phyloP scores from a whole-genome alignment of 1,140 invertebrate species.

The Scaptomyza hsui region DNA sequence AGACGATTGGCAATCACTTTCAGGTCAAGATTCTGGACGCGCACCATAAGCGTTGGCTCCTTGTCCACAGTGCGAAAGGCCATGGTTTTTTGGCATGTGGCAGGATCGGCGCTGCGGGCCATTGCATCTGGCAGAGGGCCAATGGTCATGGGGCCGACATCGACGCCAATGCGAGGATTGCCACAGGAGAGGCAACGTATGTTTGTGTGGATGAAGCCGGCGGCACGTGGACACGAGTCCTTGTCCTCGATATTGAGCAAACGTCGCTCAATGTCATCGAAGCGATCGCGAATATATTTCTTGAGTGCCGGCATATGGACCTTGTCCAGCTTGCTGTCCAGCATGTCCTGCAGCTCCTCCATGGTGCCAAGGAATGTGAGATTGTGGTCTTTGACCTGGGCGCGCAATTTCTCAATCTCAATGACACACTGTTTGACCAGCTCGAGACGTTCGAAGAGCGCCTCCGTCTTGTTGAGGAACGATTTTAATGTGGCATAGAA shows the following conservation, averaged over 20 bases:
- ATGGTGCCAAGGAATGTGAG: constrained; percentile 69
- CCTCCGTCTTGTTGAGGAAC: constrained; percentile 53
- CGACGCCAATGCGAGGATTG: constrained; percentile 52
- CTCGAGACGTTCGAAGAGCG: constrained; percentile 54
- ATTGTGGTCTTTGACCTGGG: constrained; percentile 61
- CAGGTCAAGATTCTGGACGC: constrained; percentile 61
- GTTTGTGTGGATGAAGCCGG: constrained; percentile 59
- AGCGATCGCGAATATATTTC: constrained; percentile 74
- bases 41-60: constrained; percentile 66
- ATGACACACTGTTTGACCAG: constrained; percentile 65
- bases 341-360: constrained; percentile 82
- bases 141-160: constrained; percentile 49
- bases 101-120: not conserved
- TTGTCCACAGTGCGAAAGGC: constrained; percentile 54
- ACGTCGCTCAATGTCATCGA: constrained; percentile 57
- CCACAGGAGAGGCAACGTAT: constrained; percentile 62
- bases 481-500: constrained; percentile 53
- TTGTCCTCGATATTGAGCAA: constrained; percentile 56
- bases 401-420: constrained; percentile 65
- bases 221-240: constrained; percentile 62
- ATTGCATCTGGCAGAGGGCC: constrained; percentile 51
- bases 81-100: constrained; percentile 41
- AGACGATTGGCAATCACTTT: constrained; percentile 53
- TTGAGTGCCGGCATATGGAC: constrained; percentile 76
- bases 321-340: constrained; percentile 79